These are phyloP conservation scores for Uloborus diversus DNA, from an alignment of 1,140 invertebrate species.

Conservation along the genomic window DNA sequence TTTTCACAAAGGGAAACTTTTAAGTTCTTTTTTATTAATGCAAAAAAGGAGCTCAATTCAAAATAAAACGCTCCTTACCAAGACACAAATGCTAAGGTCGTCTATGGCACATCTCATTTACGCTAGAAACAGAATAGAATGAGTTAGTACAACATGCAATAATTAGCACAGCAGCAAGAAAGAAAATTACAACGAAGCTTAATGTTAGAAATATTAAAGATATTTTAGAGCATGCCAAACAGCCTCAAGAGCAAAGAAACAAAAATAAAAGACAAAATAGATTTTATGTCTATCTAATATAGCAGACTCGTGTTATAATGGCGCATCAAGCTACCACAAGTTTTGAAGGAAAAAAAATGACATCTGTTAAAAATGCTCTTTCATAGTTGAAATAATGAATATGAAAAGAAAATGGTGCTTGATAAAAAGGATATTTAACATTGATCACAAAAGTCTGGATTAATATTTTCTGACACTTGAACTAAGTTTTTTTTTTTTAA, in stretches of 20 bases:
- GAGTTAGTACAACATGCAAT: slow-evolving; percentile 32
- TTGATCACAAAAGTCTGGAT: no score
- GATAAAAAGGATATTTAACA: no score
- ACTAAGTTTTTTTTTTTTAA: no score
- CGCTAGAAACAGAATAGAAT: slow-evolving; percentile 37
- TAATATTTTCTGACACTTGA: no score
- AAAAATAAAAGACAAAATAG: neutral
- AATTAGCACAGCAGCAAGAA: neutral
- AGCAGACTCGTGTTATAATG: neutral
- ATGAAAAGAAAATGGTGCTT: no score
- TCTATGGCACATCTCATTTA: slow-evolving; percentile 31
- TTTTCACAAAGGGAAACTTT: neutral
- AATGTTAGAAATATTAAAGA: neutral
- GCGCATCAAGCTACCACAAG: neutral
- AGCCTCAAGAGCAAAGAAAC: neutral
- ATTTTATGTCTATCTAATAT: neutral
- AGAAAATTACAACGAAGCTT: neutral
- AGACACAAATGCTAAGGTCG: neutral
- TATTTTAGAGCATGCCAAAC: neutral
- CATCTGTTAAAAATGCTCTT: no score
- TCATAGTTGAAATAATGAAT: no score
- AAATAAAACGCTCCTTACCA: slow-evolving; percentile 44
- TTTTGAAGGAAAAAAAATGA: neutral
- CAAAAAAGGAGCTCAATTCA: neutral
- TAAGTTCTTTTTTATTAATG: neutral